A percentile compares a stretch with the other conserved stretches of the same genome.
These are phyloP conservation scores for Henicopernis longicauda DNA, from an alignment of 2,113 vertebrate genomes.

Conservation along the genomic window DNA sequence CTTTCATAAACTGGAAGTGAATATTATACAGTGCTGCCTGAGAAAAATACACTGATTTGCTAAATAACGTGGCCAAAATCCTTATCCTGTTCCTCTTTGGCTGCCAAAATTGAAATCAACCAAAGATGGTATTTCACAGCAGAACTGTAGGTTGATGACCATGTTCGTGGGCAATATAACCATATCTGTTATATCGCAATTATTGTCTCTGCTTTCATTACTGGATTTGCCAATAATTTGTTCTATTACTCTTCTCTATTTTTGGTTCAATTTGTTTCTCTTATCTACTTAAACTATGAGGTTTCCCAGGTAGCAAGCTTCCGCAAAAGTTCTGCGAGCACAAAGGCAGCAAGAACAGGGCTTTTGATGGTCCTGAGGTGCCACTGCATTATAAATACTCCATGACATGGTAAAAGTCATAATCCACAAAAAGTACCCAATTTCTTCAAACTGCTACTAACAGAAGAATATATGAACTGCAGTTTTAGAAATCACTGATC, in stretches of 20 bases:
- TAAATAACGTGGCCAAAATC: not conserved
- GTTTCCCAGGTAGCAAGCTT: not conserved
- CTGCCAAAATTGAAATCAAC: not conserved
- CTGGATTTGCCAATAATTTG: not conserved
- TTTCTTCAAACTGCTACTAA: not conserved
- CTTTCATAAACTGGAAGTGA: not conserved
- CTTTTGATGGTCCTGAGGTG: not conserved
- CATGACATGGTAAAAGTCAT: accelerated
- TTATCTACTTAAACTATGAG: not conserved
- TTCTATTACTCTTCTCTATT: not conserved
- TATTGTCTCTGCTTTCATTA: not conserved
- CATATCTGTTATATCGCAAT: not conserved
- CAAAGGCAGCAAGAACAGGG: not conserved
- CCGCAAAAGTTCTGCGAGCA: not conserved
- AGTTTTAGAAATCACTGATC: not conserved
- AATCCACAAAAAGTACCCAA: not conserved
- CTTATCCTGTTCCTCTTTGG: not conserved
- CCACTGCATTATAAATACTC: not conserved
- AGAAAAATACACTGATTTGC: not conserved
- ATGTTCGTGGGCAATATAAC: not conserved
- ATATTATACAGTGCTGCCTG: not conserved
- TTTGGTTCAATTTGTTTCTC: not conserved
- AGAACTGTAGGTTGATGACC: not conserved
- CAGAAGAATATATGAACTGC: not conserved
- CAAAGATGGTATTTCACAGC: not conserved